These are phyloP conservation scores for Tauraco erythrolophus DNA, from an alignment of 2,113 vertebrate species.

Conservation along the genomic window DNA sequence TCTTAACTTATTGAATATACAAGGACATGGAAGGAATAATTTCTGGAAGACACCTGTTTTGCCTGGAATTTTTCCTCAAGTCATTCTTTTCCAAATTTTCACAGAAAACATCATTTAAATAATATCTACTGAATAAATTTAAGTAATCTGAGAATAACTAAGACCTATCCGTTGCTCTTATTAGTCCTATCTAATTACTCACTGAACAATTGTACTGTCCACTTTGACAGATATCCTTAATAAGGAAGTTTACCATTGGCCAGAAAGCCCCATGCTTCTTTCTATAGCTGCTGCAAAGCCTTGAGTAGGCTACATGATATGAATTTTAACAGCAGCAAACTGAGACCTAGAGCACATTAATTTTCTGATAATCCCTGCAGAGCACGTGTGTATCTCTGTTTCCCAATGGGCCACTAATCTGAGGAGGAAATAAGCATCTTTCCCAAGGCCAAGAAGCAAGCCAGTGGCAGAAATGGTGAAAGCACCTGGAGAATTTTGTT, in stretches of 20 bases:
- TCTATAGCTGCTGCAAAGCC: not conserved
- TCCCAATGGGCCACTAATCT: not conserved
- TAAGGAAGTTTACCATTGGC: not conserved
- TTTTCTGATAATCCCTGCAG: slow-evolving; percentile 29
- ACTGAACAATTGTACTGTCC: not conserved
- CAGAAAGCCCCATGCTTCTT: not conserved
- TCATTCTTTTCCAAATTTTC: not conserved
- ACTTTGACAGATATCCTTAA: not conserved
- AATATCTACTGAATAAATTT: not conserved
- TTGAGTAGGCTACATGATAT: not conserved
- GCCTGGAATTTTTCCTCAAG: not conserved
- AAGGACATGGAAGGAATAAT: not conserved
- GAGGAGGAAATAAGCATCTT: slow-evolving; percentile 38
- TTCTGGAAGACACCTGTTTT: not conserved
- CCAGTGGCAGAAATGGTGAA: not conserved
- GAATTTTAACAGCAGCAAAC: slow-evolving; percentile 2
- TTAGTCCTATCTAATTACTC: not conserved
- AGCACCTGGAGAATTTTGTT: not conserved
- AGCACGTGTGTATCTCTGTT: not conserved
- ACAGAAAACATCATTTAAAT: not conserved
- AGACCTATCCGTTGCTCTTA: not conserved
- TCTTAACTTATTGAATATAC: not conserved
- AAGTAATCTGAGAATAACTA: not conserved
- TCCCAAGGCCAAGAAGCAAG: slow-evolving; percentile 10
- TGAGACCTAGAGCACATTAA: not conserved